Evolutionary conservation across 2,113 vertebrate genomes (phyloP), one percentile per base, ranked within the genome.

Genomic region (Poeciliopsis retropinna): DNA sequence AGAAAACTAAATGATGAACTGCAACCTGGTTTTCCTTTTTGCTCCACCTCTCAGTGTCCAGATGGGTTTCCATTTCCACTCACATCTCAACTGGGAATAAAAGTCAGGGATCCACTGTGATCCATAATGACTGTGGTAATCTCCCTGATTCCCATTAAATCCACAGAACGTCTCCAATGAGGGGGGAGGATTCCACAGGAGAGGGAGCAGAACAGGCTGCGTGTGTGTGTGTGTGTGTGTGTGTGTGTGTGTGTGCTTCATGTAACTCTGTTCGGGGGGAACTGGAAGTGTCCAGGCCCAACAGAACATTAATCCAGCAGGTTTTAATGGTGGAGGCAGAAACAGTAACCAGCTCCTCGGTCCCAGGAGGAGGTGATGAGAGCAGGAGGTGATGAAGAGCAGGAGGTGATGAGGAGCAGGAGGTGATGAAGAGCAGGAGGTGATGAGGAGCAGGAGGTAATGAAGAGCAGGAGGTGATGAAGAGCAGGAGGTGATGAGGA

Each of bases 311-410:
- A 77, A 91, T 91, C 72, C 86, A 83, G 70, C 85, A 87, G 75
- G 72, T 86, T 90, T 90, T 90, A 90, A 92, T 92, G 85, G 86
- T 51, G 64, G 64, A 87, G 76, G 69, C 81, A 79, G 80, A 62
- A 78, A 65, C 74, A 69, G 76, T 51, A 68, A 81, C 75, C 71
- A 66, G 82, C 41, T 67, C 70, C 1, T 8, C 65, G 81, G 82
- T 90, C 82, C 76, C 80, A 75, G 75, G 80, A 86, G 79, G 74
- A 70, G n/a, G n/a, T n/a, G n/a, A n/a, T n/a, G n/a, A 86, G 89
- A 91, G 87, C 75, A 74, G 64, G 65, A 67, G 1, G 84, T 70
- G 67, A 60, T 71, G 27, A 31, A 31, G 64, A n/a, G n/a, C n/a
- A n/a, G n/a, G n/a, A n/a, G n/a, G n/a, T n/a, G n/a, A n/a, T n/a